Evolutionary conservation across 2,113 vertebrate genomes (phyloP), one percentile per base, ranked within the genome.

Genomic region (Pontoporia blainvillei): DNA sequence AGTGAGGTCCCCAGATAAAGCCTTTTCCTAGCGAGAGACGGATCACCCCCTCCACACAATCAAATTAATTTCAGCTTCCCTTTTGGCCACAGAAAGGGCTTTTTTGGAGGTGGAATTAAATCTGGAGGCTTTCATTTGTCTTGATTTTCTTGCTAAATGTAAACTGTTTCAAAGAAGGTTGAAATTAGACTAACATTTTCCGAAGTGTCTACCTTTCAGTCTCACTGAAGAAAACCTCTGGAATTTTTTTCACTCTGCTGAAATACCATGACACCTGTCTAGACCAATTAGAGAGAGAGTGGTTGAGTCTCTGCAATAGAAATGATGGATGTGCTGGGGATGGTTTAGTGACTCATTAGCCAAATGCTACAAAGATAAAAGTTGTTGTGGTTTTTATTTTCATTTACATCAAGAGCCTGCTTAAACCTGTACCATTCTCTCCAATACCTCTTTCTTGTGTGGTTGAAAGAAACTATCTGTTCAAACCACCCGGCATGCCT

Each of bases 281-380:
- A 93, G 97, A 93, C 90, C 97, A 95, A 81, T 5, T 0, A 0
- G 75, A 3, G 71, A 66, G 64, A 17, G n/a, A 64, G 23, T 2
- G 54, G 73, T 93, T 61, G 89, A 93, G 86, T 66, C 82, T 93
- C 67, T 36, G 92, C 85, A 94, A 34, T 96, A 85, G 96, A 94
- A 87, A 73, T 98, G 97, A 98, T 97, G 96, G 96, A 97, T 98
- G 94, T 86, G 93, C 87, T 34, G 11, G 41, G 66, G 46, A 66
- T 92, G 93, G 92, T 94, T 97, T 90, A 98, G 98, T 95, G 97
- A 98, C 96, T 97, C 97, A 97, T 98, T 98, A 97, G 95, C 89
- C 96, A 95, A 97, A 97, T 97, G 97, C 91, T 96, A 72, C 86
- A 46, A 96, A 96, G 95, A 96, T 93, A 95, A 97, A 97, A 96